Percentiles rank a stretch among this genome's conserved stretches.
Evolutionary conservation across 1,140 invertebrate species (phyloP).

Genomic region (Drosophila repletoides): DNA sequence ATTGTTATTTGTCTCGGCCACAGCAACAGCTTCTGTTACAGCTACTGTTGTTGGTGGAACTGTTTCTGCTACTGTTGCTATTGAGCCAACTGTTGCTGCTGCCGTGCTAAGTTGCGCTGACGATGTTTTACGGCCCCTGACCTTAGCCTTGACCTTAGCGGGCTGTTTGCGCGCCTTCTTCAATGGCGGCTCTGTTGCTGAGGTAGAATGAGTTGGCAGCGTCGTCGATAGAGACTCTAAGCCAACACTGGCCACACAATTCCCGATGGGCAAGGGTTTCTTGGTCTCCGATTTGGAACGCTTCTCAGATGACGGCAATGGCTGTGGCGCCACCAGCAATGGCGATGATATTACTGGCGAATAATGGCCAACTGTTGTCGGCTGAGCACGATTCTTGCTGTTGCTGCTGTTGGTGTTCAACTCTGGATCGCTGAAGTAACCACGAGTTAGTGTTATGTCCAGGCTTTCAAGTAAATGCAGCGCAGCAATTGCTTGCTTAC

Average conservation of each 20-base stretch:
- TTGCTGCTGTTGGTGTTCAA: constrained; percentile 42
- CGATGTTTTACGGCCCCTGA: constrained; percentile 27
- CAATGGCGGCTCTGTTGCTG: background rate
- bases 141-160: constrained; percentile 38
- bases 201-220: constrained; percentile 24
- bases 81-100: background rate
- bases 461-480: constrained; percentile 56
- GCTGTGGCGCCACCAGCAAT: constrained; percentile 1
- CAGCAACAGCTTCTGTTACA: background rate
- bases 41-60: background rate
- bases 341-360: constrained; percentile 36
- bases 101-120: background rate
- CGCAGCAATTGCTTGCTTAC: constrained; percentile 64
- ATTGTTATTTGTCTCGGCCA: constrained; percentile 73
- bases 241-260: background rate
- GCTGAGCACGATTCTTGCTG: constrained; percentile 8
- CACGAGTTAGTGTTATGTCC: constrained; percentile 61
- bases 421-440: constrained; percentile 82
- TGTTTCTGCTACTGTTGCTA: no score
- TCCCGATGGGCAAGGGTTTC: constrained; percentile 39
- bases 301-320: constrained; percentile 37
- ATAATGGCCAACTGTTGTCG: constrained; percentile 33
- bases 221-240: constrained; percentile 15
- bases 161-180: constrained; percentile 32
- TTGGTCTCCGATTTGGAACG: constrained; percentile 82